A percentile compares a stretch with the other conserved stretches of the same genome.
phyloP scores from a whole-genome alignment of 2,888 invertebrate species.

The Dinocampus coccinellae region DNA sequence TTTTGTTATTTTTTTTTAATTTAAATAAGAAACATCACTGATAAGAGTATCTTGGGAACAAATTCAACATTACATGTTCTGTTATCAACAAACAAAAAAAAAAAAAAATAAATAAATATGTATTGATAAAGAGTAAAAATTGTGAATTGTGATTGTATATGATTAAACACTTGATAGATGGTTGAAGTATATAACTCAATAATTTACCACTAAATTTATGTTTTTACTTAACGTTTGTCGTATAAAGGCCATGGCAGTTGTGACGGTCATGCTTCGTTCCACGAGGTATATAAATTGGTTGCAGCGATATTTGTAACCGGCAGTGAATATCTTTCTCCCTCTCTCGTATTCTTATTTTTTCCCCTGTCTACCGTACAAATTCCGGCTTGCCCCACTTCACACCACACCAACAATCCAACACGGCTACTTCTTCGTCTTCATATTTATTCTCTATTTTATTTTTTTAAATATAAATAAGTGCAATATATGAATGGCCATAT shows the following conservation, averaged over 20 bases:
- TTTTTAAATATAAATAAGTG: not conserved
- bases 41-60: not conserved
- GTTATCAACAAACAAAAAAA: too few species aligned
- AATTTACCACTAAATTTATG: not conserved
- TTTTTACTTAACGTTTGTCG: not conserved
- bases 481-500: not conserved
- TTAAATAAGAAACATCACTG: not conserved
- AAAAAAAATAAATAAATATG: too few species aligned
- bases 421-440: not conserved
- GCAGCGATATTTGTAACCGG: not conserved
- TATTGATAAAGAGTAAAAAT: too few species aligned
- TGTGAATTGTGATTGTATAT: not conserved
- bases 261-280: slow-evolving; percentile 20
- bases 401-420: not conserved
- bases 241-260: slow-evolving; percentile 19
- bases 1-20: not conserved
- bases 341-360: not conserved
- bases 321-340: not conserved
- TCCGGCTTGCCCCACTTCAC: not conserved
- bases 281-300: slow-evolving; percentile 31
- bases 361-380: not conserved
- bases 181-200: not conserved
- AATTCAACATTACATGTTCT: not conserved
- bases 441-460: too few species aligned
- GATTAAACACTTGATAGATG: slow-evolving; percentile 8